A percentile compares a stretch with the other conserved stretches of the same genome.
phyloP scores from a whole-genome alignment of 2,888 invertebrate species.

The Temnothorax unifasciatus region DNA sequence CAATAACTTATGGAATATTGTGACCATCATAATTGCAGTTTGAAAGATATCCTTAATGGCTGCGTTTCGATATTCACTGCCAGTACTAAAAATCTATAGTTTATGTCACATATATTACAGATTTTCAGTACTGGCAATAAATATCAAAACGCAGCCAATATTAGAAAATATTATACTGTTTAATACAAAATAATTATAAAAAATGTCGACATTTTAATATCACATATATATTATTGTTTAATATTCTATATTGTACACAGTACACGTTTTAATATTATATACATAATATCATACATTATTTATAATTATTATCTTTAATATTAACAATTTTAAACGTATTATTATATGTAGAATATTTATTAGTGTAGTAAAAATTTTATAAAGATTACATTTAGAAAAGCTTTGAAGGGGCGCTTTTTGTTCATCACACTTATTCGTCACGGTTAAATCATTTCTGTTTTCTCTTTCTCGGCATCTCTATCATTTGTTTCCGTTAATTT shows the following conservation, averaged over 20 bases:
- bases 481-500: conserved; percentile 1
- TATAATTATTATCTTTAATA: conserved; percentile 8
- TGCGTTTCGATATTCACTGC: too few relatives aligned
- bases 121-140: too few relatives aligned
- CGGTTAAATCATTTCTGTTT: not conserved
- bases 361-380: not conserved
- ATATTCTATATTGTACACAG: not conserved
- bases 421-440: not conserved
- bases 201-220: not conserved
- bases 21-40: not conserved
- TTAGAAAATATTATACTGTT: not conserved
- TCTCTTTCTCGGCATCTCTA: not conserved
- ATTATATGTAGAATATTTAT: not conserved
- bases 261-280: not conserved
- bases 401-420: not conserved
- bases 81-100: too few relatives aligned
- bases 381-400: not conserved
- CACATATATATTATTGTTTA: too few relatives aligned
- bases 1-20: not conserved
- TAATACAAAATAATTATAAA: not conserved
- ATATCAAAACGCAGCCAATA: too few relatives aligned
- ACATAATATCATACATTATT: not conserved
- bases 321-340: not conserved
- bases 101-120: too few relatives aligned
- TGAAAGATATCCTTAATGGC: not conserved